Conservation (phyloP, 2,797 vertebrate species). For the Argentina silus region DNA sequence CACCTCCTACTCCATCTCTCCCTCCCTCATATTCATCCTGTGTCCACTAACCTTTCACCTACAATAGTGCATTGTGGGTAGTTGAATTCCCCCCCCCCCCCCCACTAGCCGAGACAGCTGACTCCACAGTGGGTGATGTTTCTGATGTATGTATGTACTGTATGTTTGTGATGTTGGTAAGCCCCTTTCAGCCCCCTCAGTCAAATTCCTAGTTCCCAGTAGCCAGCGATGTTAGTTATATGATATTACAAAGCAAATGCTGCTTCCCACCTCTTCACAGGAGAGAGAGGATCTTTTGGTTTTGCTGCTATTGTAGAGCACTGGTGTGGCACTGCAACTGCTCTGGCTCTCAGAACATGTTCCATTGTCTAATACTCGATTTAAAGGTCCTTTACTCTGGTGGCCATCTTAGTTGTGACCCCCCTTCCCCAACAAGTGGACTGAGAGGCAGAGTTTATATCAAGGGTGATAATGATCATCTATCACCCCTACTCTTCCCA, state of each 20-base stretch:
- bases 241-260: not conserved
- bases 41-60: not conserved
- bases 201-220: not conserved
- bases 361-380: not conserved
- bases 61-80: not conserved
- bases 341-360: not conserved
- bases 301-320: not conserved
- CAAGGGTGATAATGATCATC: not conserved
- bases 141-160: too few relatives aligned
- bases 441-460: not conserved
- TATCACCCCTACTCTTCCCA: not conserved
- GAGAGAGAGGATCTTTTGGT: not conserved
- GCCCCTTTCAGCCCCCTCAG: not conserved
- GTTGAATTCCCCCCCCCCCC: not conserved
- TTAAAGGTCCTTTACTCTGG: not conserved
- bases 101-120: not conserved
- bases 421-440: not conserved
- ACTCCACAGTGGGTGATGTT: not conserved
- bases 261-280: not conserved
- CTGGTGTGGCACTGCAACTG: not conserved
- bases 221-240: not conserved
- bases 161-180: not conserved
- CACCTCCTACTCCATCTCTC: conserved; percentile 24
- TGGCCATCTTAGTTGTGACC: not conserved
- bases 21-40: not conserved